phyloP scores from a whole-genome alignment of 2,888 invertebrate genomes.

The Ennomos erosarius region DNA sequence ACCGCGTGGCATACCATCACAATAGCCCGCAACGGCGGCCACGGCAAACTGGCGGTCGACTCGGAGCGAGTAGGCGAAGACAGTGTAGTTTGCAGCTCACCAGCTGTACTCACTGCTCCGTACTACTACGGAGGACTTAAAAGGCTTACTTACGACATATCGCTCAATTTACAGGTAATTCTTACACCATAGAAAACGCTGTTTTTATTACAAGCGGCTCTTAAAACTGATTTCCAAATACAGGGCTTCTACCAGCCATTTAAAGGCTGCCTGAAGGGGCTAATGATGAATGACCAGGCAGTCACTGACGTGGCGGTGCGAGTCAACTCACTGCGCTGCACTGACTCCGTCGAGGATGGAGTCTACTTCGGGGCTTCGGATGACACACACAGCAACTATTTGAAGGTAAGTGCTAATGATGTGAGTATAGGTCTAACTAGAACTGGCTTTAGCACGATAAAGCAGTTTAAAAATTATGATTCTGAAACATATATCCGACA shows the following conservation, averaged over 20 bases:
- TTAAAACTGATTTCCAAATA: not conserved
- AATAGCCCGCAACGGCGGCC: conserved; percentile 86
- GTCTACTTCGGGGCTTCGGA: conserved; percentile 91
- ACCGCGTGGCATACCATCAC: conserved; percentile 92
- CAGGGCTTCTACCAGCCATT: conserved; percentile 89
- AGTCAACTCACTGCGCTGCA: conserved; percentile 91
- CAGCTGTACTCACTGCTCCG: conserved; percentile 88
- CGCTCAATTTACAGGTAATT: conserved; percentile 56
- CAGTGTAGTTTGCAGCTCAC: conserved; percentile 69
- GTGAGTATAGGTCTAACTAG: too few relatives aligned
- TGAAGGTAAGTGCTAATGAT: conserved; percentile 78
- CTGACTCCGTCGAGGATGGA: conserved; percentile 91
- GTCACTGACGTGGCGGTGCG: conserved; percentile 86
- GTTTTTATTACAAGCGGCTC: conserved; percentile 8
- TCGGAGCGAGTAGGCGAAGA: conserved; percentile 83
- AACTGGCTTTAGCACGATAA: too few relatives aligned
- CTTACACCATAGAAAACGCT: too few relatives aligned
- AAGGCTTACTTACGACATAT: conserved; percentile 64
- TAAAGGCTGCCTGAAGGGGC: conserved; percentile 93
- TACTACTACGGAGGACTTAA: conserved; percentile 93
- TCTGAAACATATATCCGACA: too few relatives aligned
- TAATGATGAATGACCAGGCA: conserved; percentile 88
- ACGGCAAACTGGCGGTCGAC: conserved; percentile 89
- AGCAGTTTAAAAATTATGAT: too few relatives aligned
- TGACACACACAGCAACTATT: conserved; percentile 86